Evolutionary conservation across 2,888 invertebrate genomes (phyloP).

Genomic region (Zele albiditarsus): DNA sequence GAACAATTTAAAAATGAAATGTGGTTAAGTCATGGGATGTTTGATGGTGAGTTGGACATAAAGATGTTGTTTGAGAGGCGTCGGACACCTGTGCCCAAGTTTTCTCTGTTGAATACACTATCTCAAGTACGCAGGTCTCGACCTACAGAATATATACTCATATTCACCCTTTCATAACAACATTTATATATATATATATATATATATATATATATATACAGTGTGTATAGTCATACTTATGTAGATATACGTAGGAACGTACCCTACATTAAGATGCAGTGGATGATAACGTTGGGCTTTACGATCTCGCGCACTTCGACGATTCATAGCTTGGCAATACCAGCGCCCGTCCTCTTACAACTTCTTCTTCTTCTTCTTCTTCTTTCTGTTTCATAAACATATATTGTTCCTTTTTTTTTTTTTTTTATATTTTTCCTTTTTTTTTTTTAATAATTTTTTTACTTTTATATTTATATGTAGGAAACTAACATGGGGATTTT

Average conservation of each 20-base stretch:
- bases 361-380: slow-evolving; percentile 48
- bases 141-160: slow-evolving; percentile 20
- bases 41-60: slow-evolving; percentile 63
- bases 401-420: slow-evolving; percentile 16
- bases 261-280: slow-evolving; percentile 70
- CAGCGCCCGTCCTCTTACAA: slow-evolving; percentile 64
- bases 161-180: slow-evolving; percentile 13
- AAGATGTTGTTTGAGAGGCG: slow-evolving; percentile 68
- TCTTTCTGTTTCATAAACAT: background rate
- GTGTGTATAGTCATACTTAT: slow-evolving; percentile 54
- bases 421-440: slow-evolving; percentile 18
- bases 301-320: slow-evolving; percentile 71
- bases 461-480: too few species aligned
- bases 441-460: background rate
- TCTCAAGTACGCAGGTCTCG: slow-evolving; percentile 38
- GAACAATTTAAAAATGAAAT: background rate
- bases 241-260: slow-evolving; percentile 62
- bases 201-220: slow-evolving; percentile 26
- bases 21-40: slow-evolving; percentile 50
- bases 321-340: slow-evolving; percentile 69
- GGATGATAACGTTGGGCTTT: slow-evolving; percentile 70
- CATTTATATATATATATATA: slow-evolving; percentile 26
- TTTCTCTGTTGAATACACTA: slow-evolving; percentile 57
- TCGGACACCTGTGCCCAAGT: slow-evolving; percentile 68
- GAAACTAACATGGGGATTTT: too few species aligned